Conservation (phyloP, 2,113 vertebrate species). For the Pelecanus crispus region DNA sequence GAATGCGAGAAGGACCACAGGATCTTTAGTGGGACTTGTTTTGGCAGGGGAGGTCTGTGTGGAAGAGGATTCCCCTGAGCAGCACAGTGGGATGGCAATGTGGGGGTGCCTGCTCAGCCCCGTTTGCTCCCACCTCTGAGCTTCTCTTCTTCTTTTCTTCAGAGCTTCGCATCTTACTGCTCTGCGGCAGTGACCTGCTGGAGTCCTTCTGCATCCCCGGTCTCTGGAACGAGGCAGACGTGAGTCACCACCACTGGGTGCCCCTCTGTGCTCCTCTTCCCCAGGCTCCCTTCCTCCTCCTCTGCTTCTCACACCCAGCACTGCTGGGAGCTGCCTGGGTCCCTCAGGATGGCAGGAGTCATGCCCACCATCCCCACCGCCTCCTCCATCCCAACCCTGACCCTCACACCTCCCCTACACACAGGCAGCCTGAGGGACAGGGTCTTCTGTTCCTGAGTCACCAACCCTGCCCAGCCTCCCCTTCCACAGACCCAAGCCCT, state of each 20-base stretch:
- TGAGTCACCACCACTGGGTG: constrained; percentile 66
- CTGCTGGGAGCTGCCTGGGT: not conserved
- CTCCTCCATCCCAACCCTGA: not conserved
- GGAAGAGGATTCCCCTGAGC: not conserved
- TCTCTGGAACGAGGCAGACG: constrained; percentile 97
- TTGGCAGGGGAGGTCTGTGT: not conserved
- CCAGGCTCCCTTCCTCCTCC: not conserved
- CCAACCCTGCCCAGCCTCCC: not conserved
- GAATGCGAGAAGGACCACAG: not conserved
- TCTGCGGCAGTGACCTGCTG: constrained; percentile 96
- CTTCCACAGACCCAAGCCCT: not conserved
- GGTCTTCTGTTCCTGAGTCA: not conserved
- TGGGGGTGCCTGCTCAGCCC: not conserved
- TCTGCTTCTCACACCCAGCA: not conserved
- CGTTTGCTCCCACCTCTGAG: not conserved
- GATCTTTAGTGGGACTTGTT: not conserved
- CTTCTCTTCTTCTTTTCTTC: not conserved
- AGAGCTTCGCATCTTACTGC: constrained; percentile 97
- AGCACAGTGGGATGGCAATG: not conserved
- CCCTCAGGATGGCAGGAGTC: not conserved
- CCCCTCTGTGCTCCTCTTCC: not conserved
- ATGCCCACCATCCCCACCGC: not conserved
- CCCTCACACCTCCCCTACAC: not conserved
- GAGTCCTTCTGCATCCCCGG: constrained; percentile 99
- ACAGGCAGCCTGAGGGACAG: not conserved